Base-by-base conservation (phyloP, 2,888 invertebrate genomes). In the Tryphoninae sp. region DNA sequence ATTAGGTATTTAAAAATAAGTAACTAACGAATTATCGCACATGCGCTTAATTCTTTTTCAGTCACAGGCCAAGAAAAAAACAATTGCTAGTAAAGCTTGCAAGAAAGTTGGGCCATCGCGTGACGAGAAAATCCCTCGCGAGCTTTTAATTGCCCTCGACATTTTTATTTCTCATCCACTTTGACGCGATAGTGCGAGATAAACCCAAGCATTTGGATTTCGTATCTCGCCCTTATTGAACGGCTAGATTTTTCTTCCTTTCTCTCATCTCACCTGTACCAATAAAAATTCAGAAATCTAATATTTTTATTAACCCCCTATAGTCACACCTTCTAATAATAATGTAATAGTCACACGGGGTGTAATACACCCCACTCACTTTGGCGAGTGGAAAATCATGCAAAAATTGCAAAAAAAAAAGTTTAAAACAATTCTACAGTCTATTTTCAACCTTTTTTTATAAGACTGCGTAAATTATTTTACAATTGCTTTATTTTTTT, bases 211-310 rank as follows among this genome's bases (percentile, higher is more conserved):
- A 11, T 65, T 78, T 67, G 4, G 6, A 55, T 74, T 64, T 42
- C 6, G n/a, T 65, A 75, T 59, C 33, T 68, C 22, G 22, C 22
- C n/a, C 51, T 33, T 8, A 8, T 22, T 2, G 4, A 58, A 42
- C 69, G 49, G 33, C 26, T 33, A 78, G 40, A 53, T 65, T 71
- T 75, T 45, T 58, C 61, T 71, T 61, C 16, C 6, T 16, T 40
- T 53, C 33, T 33, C 9, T 49, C 22, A 51, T 45, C 3, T 45
- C 26, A 26, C 3, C 26, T 26, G 3, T 26, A 2, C 3, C 3
- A 26, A 26, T 26, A 2, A 26, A 26, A 26, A 26, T 26, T 3
- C 26, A 1, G 2, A 26, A 26, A 3, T 2, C 26, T 2, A 26
- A 26, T 26, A 26, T 26, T 26, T 26, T 26, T 26, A 19, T 26